Percentiles rank a stretch among this genome's conserved stretches.
Evolutionary conservation across 1,140 invertebrate genomes (phyloP).

Genomic region (Chrysomallon squamiferum): DNA sequence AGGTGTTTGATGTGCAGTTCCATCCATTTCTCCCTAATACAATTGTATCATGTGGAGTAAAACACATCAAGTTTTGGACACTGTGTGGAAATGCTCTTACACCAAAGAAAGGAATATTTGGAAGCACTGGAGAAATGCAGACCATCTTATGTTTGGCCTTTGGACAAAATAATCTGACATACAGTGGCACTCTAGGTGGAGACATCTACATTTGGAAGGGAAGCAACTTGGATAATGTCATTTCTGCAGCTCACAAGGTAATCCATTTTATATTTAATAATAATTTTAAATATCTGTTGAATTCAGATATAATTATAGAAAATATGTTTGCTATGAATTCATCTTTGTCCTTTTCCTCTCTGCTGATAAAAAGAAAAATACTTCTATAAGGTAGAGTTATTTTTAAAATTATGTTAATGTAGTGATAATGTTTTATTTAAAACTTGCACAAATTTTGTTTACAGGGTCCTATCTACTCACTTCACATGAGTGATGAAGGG

Average conservation of each 20-base stretch:
- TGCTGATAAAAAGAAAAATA: too few relatives aligned
- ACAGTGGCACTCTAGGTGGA: constrained; percentile 60
- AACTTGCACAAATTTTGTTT: constrained; percentile 5
- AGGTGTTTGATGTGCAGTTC: constrained; percentile 64
- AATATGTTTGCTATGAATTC: too few relatives aligned
- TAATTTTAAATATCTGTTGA: neutral
- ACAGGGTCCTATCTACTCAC: constrained; percentile 56
- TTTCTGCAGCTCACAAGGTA: constrained; percentile 58
- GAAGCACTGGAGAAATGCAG: constrained; percentile 63
- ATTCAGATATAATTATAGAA: too few relatives aligned
- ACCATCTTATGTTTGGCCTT: constrained; percentile 60
- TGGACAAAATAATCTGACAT: constrained; percentile 51
- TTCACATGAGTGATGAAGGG: constrained; percentile 56
- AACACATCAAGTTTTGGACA: constrained; percentile 65
- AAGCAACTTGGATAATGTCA: constrained; percentile 47
- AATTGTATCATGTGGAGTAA: constrained; percentile 63
- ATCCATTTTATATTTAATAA: constrained; percentile 13
- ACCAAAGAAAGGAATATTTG: constrained; percentile 62
- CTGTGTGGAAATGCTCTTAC: constrained; percentile 62
- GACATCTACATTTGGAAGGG: constrained; percentile 63
- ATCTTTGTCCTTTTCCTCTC: too few relatives aligned
- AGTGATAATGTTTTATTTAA: too few relatives aligned
- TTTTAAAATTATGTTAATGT: too few relatives aligned
- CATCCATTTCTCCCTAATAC: constrained; percentile 52
- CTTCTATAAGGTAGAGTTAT: too few relatives aligned